Conservation (phyloP, 2,888 invertebrate genomes). For the Notodonta ziczac region DNA sequence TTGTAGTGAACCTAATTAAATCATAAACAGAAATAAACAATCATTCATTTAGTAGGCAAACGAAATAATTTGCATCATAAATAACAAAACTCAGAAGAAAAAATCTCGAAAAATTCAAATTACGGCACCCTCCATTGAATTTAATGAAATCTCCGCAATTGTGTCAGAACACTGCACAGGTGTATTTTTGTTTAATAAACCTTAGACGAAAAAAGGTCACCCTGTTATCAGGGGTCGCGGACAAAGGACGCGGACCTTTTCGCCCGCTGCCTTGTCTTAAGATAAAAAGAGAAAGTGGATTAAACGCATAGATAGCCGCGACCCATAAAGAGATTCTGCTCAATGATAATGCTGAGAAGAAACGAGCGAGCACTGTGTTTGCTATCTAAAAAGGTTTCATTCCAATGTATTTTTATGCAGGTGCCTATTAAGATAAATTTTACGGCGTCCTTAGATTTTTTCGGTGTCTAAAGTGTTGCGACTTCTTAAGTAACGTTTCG, state of each 20-base stretch:
- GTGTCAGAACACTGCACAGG: constrained; percentile 65
- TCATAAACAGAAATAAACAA: background rate
- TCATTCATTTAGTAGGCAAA: background rate
- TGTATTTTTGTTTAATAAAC: constrained; percentile 74
- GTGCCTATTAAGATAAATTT: constrained; percentile 53
- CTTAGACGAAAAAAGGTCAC: constrained; percentile 62
- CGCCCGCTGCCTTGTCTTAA: constrained; percentile 66
- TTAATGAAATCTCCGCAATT: constrained; percentile 66
- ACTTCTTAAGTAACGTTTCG: constrained; percentile 22
- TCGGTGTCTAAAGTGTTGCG: constrained; percentile 29
- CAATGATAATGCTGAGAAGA: constrained; percentile 40
- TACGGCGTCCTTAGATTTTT: constrained; percentile 38
- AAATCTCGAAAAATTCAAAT: constrained; percentile 53
- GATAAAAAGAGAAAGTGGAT: constrained; percentile 78
- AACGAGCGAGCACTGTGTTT: constrained; percentile 36
- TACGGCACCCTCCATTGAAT: constrained; percentile 59
- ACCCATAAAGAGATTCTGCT: constrained; percentile 43
- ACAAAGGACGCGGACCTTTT: constrained; percentile 68
- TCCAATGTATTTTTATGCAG: constrained; percentile 52
- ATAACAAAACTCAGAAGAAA: constrained; percentile 30
- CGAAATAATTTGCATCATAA: constrained; percentile 41
- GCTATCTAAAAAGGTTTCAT: constrained; percentile 50
- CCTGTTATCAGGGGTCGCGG: constrained; percentile 63
- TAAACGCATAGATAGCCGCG: constrained; percentile 76
- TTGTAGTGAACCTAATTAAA: background rate